Evolutionary conservation across 1,140 invertebrate species (phyloP).

Genomic region (Drosophila rufa): DNA sequence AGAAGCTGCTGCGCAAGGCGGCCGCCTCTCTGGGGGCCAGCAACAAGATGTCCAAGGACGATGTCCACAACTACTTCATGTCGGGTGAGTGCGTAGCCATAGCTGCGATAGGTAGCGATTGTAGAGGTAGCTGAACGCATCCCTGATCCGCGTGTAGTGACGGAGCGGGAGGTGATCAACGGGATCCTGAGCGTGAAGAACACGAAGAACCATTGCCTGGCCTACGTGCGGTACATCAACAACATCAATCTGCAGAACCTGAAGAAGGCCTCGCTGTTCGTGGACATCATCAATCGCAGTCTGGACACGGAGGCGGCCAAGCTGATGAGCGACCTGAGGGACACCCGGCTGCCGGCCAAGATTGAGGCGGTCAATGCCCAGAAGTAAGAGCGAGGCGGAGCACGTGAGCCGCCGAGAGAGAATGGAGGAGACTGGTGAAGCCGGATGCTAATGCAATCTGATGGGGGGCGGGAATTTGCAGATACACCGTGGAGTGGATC

Average conservation of each 20-base stretch:
- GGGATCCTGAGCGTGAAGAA: conserved; percentile 97
- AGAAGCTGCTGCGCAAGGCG: conserved; percentile 96
- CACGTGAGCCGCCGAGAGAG: background rate
- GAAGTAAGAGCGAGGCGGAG: conserved; percentile 87
- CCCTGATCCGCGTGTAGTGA: conserved; percentile 89
- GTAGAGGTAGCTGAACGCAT: conserved; percentile 33
- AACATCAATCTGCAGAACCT: conserved; percentile 98
- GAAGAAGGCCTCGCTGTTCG: conserved; percentile 96
- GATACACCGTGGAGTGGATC: conserved; percentile 98
- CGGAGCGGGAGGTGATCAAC: conserved; percentile 98
- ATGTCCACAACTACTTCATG: conserved; percentile 99
- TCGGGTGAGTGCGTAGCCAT: conserved; percentile 89
- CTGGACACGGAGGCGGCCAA: conserved; percentile 97
- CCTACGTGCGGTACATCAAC: conserved; percentile 97
- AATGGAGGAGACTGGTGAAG: conserved; percentile 29
- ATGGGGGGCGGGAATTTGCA: conserved; percentile 75
- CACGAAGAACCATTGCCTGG: conserved; percentile 98
- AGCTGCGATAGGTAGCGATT: conserved; percentile 3
- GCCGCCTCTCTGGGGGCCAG: conserved; percentile 93
- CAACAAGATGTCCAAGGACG: conserved; percentile 95
- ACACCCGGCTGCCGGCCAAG: conserved; percentile 94
- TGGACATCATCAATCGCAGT: conserved; percentile 97
- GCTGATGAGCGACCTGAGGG: conserved; percentile 94
- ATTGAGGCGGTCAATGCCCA: conserved; percentile 95
- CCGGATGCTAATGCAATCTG: conserved; percentile 15